Base-by-base conservation (phyloP, 2,113 vertebrate genomes). In the Atlantisia rogersi region DNA sequence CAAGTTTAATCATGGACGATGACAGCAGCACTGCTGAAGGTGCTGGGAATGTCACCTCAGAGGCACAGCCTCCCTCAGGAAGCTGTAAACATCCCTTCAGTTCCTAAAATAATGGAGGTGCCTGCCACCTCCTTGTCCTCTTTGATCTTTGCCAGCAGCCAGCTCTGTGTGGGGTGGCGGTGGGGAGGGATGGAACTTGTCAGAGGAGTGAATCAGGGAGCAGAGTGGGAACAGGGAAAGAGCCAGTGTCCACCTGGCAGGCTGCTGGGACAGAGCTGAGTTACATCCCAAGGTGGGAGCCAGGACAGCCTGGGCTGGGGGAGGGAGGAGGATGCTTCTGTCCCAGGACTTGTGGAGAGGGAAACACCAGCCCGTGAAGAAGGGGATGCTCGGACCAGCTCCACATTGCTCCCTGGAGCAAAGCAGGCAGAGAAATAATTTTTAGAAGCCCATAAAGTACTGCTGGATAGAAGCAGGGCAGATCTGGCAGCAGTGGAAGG, bases 41-140 rank as follows among this genome's bases (percentile, higher is more conserved):
- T 65, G 48, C 59, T 58, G 63, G 59, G 86, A 25, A 17, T 37
- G 50, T 29, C 88, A 74, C 48, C 82, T 68, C 25, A 64, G 91
- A 92, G 77, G 80, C 76, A 81, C 67, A 59, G 9, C 60, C 68
- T 75, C 56, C 0, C 68, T 59, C 1, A 0, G 69, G 77, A 92
- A 80, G 75, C 84, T 76, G 82, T 74, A 88, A 96, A 95, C 75
- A 95, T 82, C 87, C n/a, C 82, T 95, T 90, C 84, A 91, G 46
- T 78, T 94, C 87, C 44, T 28, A 24, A 62, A 74, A 90, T 73
- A 63, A 80, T 6, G 32, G 48, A 79, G 75, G 46, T 25, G n/a
- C 56, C 93, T 94, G 89, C 39, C 74, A 87, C 53, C 35, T 64
- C 37, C 81, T 24, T 56, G 65, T 90, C 32, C 58, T 42, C 93